Percentiles rank a stretch among this genome's conserved stretches.
phyloP scores from a whole-genome alignment of 1,140 invertebrate genomes.

The Hypothenemus hampei region DNA sequence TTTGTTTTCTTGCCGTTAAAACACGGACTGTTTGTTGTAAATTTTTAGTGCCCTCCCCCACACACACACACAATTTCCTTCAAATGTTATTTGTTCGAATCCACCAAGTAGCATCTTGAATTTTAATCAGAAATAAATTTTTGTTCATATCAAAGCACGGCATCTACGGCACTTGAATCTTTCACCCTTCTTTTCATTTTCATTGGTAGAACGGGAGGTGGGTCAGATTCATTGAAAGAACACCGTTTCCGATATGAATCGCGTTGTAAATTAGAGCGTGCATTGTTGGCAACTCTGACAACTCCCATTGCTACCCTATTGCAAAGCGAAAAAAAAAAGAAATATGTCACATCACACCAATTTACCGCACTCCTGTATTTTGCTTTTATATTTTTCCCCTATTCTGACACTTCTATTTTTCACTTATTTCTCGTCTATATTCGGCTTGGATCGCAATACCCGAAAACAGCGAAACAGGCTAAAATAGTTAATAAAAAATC shows the following conservation, averaged over 20 bases:
- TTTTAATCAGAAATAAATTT: slow-evolving; percentile 16
- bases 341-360: slow-evolving; percentile 20
- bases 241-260: too few relatives aligned
- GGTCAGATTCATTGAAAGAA: too few relatives aligned
- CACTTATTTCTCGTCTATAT: slow-evolving; percentile 46
- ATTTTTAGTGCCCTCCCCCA: too few relatives aligned
- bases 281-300: too few relatives aligned
- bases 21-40: too few relatives aligned
- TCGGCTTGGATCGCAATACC: slow-evolving; percentile 45
- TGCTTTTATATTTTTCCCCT: slow-evolving; percentile 46
- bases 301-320: too few relatives aligned
- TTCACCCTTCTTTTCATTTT: slow-evolving; percentile 4
- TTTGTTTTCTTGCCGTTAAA: too few relatives aligned
- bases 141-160: slow-evolving; percentile 40
- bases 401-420: slow-evolving; percentile 50
- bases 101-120: slow-evolving; percentile 43
- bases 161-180: slow-evolving; percentile 40
- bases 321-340: too few relatives aligned
- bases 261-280: too few relatives aligned
- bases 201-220: too few relatives aligned
- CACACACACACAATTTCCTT: slow-evolving; percentile 2
- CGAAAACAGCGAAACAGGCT: slow-evolving; percentile 48
- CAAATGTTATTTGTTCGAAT: slow-evolving; percentile 10
- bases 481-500: slow-evolving; percentile 47
- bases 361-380: slow-evolving; percentile 39